Percentiles rank a stretch among this genome's conserved stretches.
Evolutionary conservation across 1,140 invertebrate species (phyloP).

Genomic region (Lethrus apterus): DNA sequence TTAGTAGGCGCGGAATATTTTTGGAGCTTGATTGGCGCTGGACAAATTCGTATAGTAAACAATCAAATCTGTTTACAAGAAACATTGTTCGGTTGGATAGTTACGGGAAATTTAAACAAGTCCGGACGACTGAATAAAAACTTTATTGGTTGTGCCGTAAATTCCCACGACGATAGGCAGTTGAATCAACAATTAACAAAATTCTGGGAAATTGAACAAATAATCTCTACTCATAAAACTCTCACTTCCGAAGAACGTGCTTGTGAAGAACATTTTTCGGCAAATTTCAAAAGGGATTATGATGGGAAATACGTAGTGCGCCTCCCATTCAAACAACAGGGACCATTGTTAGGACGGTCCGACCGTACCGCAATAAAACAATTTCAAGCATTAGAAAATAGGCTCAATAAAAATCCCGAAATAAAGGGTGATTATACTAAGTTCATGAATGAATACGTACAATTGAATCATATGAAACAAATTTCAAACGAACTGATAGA

Average conservation of each 20-base stretch:
- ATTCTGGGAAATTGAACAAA: neutral
- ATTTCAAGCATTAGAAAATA: constrained; percentile 30
- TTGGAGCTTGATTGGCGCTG: too few species aligned
- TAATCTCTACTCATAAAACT: neutral
- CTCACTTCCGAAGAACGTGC: neutral
- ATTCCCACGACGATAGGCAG: too few species aligned
- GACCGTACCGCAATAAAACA: constrained; percentile 24
- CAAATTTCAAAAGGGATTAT: neutral
- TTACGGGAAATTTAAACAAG: too few species aligned
- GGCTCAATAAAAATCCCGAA: constrained; percentile 25
- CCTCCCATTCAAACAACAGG: constrained; percentile 19
- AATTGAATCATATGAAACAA: constrained; percentile 34
- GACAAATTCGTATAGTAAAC: too few species aligned
- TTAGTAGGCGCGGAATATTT: too few species aligned
- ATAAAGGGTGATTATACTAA: constrained; percentile 19
- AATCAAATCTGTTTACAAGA: too few species aligned
- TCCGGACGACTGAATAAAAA: too few species aligned
- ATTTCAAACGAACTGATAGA: too few species aligned
- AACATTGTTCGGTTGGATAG: too few species aligned
- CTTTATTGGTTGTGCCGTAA: too few species aligned
- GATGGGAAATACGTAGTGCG: constrained; percentile 20
- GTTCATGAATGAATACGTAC: constrained; percentile 32
- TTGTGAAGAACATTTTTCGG: neutral
- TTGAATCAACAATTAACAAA: neutral
- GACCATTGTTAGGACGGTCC: constrained; percentile 26